These are phyloP conservation scores for Drosophila subsilvestris DNA, from an alignment of 2,888 invertebrate genomes.

Conservation along the genomic window DNA sequence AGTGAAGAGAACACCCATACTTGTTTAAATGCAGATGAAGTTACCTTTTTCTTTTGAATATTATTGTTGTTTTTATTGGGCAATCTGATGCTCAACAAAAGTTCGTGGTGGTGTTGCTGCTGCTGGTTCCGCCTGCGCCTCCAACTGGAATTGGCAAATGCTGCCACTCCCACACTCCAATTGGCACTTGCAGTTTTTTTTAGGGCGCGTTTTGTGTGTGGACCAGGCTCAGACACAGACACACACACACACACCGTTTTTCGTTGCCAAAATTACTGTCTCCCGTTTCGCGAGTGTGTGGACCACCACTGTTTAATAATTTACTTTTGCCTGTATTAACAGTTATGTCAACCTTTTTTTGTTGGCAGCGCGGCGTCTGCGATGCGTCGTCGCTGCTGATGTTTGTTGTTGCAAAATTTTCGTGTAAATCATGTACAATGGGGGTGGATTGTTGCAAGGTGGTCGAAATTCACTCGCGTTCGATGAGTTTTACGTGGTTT, in stretches of 20 bases:
- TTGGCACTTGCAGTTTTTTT: conserved; percentile 53
- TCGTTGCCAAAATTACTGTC: conserved; percentile 62
- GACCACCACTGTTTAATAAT: conserved; percentile 65
- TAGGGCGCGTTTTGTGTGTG: conserved; percentile 36
- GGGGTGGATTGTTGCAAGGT: conserved; percentile 45
- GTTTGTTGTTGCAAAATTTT: conserved; percentile 63
- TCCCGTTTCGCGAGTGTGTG: conserved; percentile 27
- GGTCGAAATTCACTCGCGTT: conserved; percentile 58
- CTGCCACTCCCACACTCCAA: conserved; percentile 57
- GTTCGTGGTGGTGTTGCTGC: conserved; percentile 1
- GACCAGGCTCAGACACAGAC: background rate
- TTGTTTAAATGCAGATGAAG: conserved; percentile 31
- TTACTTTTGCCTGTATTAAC: conserved; percentile 60
- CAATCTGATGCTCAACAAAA: conserved; percentile 67
- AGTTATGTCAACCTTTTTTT: conserved; percentile 67
- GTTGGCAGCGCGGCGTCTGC: conserved; percentile 52
- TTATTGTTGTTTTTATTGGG: conserved; percentile 44
- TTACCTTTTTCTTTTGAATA: conserved; percentile 68
- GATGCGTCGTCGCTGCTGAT: conserved; percentile 44
- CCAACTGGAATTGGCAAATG: conserved; percentile 22
- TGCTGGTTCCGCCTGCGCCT: background rate
- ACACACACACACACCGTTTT: conserved; percentile 22
- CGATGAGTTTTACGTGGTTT: conserved; percentile 61
- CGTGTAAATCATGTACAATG: conserved; percentile 73
- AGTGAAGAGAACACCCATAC: conserved; percentile 43